These are phyloP conservation scores for Mola mola DNA, from an alignment of 2,113 vertebrate genomes.

Conservation along the genomic window DNA sequence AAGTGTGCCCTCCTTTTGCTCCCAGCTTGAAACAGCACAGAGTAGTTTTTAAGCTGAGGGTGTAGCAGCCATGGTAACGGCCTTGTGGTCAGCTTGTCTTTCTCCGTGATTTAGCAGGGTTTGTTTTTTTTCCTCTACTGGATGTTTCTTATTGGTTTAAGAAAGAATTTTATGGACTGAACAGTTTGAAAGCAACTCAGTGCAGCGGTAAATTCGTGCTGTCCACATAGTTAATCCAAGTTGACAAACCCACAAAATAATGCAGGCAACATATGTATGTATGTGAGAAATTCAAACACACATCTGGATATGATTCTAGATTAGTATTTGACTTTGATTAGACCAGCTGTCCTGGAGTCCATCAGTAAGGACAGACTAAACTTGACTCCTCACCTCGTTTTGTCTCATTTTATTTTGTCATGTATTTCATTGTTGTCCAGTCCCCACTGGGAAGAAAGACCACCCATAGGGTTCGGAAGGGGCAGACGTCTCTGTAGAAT, in stretches of 20 bases:
- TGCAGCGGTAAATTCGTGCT: slow-evolving; percentile 39
- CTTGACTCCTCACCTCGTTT: slow-evolving; percentile 11
- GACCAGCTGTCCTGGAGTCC: not conserved
- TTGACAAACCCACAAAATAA: no score
- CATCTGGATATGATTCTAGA: not conserved
- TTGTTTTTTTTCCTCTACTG: slow-evolving; percentile 58
- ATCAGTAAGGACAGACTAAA: not conserved
- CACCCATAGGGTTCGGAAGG: slow-evolving; percentile 82
- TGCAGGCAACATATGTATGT: no score
- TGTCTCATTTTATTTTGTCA: slow-evolving; percentile 57
- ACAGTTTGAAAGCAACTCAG: slow-evolving; percentile 45
- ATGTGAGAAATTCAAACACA: no score
- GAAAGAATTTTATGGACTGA: slow-evolving; percentile 65
- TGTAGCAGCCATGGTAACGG: slow-evolving; percentile 69
- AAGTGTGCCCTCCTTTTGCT: slow-evolving; percentile 42
- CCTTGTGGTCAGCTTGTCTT: slow-evolving; percentile 62
- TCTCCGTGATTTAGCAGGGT: slow-evolving; percentile 63
- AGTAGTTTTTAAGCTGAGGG: slow-evolving; percentile 79
- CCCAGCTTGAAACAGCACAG: slow-evolving; percentile 47
- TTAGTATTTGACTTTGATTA: not conserved
- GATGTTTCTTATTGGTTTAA: slow-evolving; percentile 65
- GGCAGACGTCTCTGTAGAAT: slow-evolving; percentile 81
- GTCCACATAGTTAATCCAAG: slow-evolving; percentile 17
- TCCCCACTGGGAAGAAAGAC: slow-evolving; percentile 74
- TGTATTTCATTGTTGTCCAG: slow-evolving; percentile 72